Evolutionary conservation across 1,140 invertebrate species (phyloP).

Genomic region (Phocides pigmalion): DNA sequence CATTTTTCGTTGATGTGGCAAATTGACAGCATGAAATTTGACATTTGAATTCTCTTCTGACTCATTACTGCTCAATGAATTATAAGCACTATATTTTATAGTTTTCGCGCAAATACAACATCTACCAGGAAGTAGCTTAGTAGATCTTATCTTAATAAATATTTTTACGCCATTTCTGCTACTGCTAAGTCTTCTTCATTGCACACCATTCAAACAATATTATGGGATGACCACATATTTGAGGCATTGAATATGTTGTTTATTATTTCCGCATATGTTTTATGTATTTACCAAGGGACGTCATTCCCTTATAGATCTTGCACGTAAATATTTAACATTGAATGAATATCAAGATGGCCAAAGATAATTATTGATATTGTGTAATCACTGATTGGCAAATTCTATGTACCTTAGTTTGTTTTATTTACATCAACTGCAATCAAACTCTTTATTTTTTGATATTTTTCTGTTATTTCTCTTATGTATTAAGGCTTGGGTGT

Average conservation of each 20-base stretch:
- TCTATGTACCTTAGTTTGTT: conserved; percentile 4
- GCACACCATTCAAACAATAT: background rate
- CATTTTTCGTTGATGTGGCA: conserved; percentile 76
- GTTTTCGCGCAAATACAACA: conserved; percentile 16
- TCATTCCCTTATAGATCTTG: background rate
- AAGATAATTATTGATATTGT: conserved; percentile 16
- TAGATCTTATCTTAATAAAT: background rate
- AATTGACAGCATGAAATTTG: conserved; percentile 77
- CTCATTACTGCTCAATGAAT: conserved; percentile 53
- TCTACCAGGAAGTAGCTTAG: background rate
- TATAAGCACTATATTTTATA: conserved; percentile 1
- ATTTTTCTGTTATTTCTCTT: background rate
- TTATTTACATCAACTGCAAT: background rate
- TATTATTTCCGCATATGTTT: conserved; percentile 20
- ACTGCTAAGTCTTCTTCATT: background rate
- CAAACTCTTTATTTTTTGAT: background rate
- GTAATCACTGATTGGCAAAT: conserved; percentile 15
- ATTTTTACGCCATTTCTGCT: too few relatives aligned
- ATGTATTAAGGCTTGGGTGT: too few relatives aligned
- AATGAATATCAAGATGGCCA: conserved; percentile 20
- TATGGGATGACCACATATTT: background rate
- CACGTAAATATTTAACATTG: conserved; percentile 1
- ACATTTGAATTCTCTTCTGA: conserved; percentile 72
- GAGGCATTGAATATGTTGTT: conserved; percentile 1
- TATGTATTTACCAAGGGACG: conserved; percentile 12